Conservation (phyloP, 2,888 invertebrate species). For the Chesias legatella region DNA sequence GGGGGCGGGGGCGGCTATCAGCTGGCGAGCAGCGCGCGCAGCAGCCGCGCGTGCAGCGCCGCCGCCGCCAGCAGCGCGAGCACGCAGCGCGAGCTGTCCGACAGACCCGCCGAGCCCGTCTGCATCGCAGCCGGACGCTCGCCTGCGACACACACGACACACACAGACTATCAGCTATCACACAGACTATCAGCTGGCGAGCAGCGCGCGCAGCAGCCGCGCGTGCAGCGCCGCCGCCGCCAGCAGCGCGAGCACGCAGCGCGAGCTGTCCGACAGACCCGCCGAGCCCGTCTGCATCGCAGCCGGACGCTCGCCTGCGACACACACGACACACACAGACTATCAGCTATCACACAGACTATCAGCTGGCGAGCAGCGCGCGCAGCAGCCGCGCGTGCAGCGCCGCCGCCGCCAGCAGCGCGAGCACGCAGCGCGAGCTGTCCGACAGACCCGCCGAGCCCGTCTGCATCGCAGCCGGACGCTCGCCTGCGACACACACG, state of each 20-base stretch:
- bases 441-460: conserved; percentile 87
- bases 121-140: conserved; percentile 92
- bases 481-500: conserved; percentile 81
- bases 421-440: conserved; percentile 81
- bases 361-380: conserved; percentile 67
- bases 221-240: conserved; percentile 77
- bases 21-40: conserved; percentile 65
- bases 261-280: conserved; percentile 83
- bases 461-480: conserved; percentile 92
- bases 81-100: conserved; percentile 82
- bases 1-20: no score
- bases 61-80: conserved; percentile 77
- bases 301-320: conserved; percentile 88
- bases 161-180: not conserved
- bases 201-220: conserved; percentile 55
- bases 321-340: conserved; percentile 1
- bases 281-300: conserved; percentile 92
- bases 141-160: conserved; percentile 66
- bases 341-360: not conserved
- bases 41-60: conserved; percentile 73
- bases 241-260: conserved; percentile 81
- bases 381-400: conserved; percentile 71
- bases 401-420: conserved; percentile 77
- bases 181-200: conserved; percentile 63
- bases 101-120: conserved; percentile 88